Base-by-base conservation (phyloP, 1,140 invertebrate species). In the Panagrolaimus sp. region DNA sequence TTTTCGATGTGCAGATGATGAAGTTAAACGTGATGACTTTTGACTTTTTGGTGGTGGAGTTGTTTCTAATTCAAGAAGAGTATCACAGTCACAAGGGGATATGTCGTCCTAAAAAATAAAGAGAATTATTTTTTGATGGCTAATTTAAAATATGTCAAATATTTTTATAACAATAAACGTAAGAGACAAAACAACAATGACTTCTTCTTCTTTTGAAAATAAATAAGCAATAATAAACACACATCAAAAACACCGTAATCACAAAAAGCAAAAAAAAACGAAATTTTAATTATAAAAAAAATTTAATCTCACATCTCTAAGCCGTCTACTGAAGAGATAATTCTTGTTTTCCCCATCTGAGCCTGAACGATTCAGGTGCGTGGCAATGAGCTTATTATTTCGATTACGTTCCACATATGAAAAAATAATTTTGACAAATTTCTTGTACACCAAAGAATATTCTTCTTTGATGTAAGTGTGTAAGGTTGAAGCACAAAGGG, bases 391-490 rank as follows among this genome's bases (percentile, higher is more conserved):
- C 38, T 78, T 78, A 61, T 20, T 57, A 27, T 57, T 57, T 20
- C 51, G 51, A 57, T 76, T 76, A 23, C 74, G 76, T 65, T 76
- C 74, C 44, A 77, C 72, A 70, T 76, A 76, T 38, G 76, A 78
- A 72, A 76, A 76, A 67, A 76, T 73, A 78, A 76, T 78, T 65
- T 79, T 76, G 51, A 9, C 51, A 76, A 67, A 38, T 38, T 38
- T 38, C 7, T 38, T 38, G 31, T 4, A 38, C 31, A 38, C 31
- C 31, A 38, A 38, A 38, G 7, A 38, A 38, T 4, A 38, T 7
- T 38, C 31, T 38, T 4, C 31, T 38, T 38, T 38, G 51, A 20
- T 27, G 51, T 57, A 11, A 4, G 48, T 20, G 48, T 51, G 16
- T 51, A n/a, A n/a, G n/a, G 48, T 16, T 16, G 48, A 51, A 20